phyloP scores from a whole-genome alignment of 2,888 invertebrate genomes.

The Lomographa bimaculata region DNA sequence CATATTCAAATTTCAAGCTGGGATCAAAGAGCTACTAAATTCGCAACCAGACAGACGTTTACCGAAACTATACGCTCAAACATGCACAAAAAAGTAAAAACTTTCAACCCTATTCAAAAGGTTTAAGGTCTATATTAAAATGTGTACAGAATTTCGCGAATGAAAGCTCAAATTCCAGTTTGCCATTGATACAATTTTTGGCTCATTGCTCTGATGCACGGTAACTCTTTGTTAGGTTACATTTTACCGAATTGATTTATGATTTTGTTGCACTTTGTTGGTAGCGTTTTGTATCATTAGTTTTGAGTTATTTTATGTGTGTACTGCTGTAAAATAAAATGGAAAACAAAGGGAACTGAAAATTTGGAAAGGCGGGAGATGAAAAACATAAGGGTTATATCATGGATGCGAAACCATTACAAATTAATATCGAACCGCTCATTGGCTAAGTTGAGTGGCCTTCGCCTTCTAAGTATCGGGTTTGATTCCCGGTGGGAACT shows the following conservation, averaged over 20 bases:
- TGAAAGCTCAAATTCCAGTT: slow-evolving; percentile 9
- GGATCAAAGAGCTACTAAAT: slow-evolving; percentile 58
- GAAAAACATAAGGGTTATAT: too few species aligned
- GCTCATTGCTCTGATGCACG: slow-evolving; percentile 18
- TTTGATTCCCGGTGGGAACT: too few species aligned
- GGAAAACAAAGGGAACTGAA: too few species aligned
- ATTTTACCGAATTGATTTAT: slow-evolving; percentile 9
- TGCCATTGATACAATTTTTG: slow-evolving; percentile 17
- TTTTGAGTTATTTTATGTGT: not conserved
- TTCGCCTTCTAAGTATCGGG: too few species aligned
- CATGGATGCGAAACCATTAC: too few species aligned
- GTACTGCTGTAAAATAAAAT: too few species aligned
- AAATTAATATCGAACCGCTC: too few species aligned
- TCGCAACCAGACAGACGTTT: slow-evolving; percentile 35
- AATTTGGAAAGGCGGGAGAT: too few species aligned
- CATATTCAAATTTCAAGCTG: slow-evolving; percentile 59
- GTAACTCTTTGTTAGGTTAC: slow-evolving; percentile 10
- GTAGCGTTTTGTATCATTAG: not conserved
- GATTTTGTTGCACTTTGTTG: slow-evolving; percentile 4
- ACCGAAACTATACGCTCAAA: slow-evolving; percentile 22
- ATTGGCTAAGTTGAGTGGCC: too few species aligned
- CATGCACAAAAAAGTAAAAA: slow-evolving; percentile 13
- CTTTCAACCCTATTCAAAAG: slow-evolving; percentile 1
- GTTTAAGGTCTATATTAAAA: slow-evolving; percentile 2
- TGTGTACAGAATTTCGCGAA: slow-evolving; percentile 7